Evolutionary conservation across 2,113 vertebrate species (phyloP), one percentile per base, ranked within the genome.

Genomic region (Platichthys stellatus): DNA sequence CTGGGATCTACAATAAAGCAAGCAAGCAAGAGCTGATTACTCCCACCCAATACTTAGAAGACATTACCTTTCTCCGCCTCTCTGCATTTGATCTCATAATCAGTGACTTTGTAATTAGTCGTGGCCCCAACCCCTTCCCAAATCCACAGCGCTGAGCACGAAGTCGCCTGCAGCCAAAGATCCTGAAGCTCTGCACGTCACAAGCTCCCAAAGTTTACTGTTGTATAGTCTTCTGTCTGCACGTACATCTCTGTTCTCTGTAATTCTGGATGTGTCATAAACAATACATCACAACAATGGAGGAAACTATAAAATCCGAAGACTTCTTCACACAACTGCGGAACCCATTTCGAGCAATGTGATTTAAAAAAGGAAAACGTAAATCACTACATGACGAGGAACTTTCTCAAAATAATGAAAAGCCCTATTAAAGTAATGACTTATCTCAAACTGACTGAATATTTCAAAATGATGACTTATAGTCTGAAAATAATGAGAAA

Each of bases 1-100:
- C 63, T 66, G 60, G 65, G 79, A 78, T 86, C 80, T 78, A 74
- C 64, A 81, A 69, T 82, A 87, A 69, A 79, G 40, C 71, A 70
- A 69, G 81, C 59, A 82, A 71, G 60, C 76, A 81, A 80, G 26
- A 47, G 62, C 49, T 78, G 70, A 82, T 80, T 75, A 64, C 72
- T 74, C 40, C 69, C 63, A 69, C 45, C 47, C 72, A 78, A 53
- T 59, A 66, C 69, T 76, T 69, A 65, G 49, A 70, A 60, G 28
- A 66, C 49, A 72, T 87, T 76, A 84, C 61, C 63, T 76, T 79
- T 80, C 63, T 72, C 72, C 78, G 45, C 68, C 47, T 78, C 74
- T 83, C 26, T 31, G 58, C 60, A 67, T 81, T 74, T 87, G 78
- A 89, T 85, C 86, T 86, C 80, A 71, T 89, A 87, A 88, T 89